Evolutionary conservation across 2,113 vertebrate species (phyloP).

Genomic region (Sturnus vulgaris): DNA sequence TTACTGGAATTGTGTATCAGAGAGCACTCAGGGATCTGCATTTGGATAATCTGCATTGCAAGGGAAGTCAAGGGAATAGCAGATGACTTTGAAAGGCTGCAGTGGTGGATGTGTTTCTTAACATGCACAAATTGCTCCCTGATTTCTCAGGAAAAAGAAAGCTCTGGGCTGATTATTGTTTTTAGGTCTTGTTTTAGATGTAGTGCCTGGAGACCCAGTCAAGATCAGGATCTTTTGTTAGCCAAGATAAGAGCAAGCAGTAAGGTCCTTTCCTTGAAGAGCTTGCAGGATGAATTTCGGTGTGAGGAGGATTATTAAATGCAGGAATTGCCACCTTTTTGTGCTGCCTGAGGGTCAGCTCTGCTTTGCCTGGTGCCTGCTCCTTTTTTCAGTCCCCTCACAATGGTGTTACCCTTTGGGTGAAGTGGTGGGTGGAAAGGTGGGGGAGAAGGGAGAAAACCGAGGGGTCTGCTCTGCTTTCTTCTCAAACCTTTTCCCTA

Average conservation of each 20-base stretch:
- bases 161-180: background rate
- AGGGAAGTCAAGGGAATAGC: constrained; percentile 13
- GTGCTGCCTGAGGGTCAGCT: background rate
- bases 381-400: background rate
- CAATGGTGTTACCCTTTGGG: background rate
- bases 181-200: background rate
- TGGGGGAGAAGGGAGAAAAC: background rate
- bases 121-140: background rate
- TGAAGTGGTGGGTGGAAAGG: background rate
- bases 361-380: background rate
- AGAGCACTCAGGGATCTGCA: background rate
- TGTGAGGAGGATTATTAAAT: background rate
- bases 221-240: background rate
- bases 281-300: background rate
- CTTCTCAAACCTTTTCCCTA: background rate
- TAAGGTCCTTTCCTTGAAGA: background rate
- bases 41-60: constrained; percentile 35
- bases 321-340: background rate
- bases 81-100: constrained; percentile 23
- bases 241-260: background rate
- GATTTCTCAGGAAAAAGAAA: background rate
- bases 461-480: background rate
- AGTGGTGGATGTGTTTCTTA: background rate
- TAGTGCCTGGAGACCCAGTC: background rate
- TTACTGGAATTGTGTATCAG: background rate